Evolutionary conservation across 2,113 vertebrate genomes (phyloP).

Genomic region (Leucosticte australis): DNA sequence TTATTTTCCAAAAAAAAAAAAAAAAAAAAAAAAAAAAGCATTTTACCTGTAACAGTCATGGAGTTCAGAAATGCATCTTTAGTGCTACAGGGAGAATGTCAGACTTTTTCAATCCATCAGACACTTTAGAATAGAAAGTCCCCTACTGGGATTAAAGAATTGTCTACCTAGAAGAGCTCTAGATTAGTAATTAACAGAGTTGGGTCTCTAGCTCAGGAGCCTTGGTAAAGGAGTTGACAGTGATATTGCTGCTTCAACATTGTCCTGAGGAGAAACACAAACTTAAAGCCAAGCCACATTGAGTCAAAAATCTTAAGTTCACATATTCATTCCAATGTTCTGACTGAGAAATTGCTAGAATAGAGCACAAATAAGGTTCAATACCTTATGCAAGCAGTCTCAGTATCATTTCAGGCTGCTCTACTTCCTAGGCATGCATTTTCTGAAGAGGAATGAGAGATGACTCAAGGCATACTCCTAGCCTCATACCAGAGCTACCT

Average conservation of each 20-base stretch:
- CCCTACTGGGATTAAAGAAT: background rate
- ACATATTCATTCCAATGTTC: background rate
- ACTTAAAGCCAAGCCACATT: background rate
- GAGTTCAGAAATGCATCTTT: background rate
- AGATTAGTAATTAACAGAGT: background rate
- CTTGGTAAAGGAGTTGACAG: background rate
- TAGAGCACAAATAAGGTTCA: background rate
- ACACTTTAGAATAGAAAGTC: background rate
- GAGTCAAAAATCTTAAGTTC: background rate
- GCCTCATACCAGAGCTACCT: background rate
- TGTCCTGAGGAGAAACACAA: background rate
- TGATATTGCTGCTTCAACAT: background rate
- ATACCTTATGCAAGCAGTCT: background rate
- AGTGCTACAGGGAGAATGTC: background rate
- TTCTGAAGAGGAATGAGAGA: background rate
- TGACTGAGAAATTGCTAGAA: background rate
- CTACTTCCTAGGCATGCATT: background rate
- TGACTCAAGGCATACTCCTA: background rate
- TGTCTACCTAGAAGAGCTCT: background rate
- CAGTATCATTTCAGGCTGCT: background rate
- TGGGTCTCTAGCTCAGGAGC: background rate
- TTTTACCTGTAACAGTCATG: background rate
- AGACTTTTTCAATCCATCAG: background rate
- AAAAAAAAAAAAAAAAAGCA: too few relatives aligned
- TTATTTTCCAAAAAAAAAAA: background rate